A percentile compares a stretch with the other conserved stretches of the same genome.
Conservation (phyloP, 1,140 invertebrate species). For the Calosoma granatense region DNA sequence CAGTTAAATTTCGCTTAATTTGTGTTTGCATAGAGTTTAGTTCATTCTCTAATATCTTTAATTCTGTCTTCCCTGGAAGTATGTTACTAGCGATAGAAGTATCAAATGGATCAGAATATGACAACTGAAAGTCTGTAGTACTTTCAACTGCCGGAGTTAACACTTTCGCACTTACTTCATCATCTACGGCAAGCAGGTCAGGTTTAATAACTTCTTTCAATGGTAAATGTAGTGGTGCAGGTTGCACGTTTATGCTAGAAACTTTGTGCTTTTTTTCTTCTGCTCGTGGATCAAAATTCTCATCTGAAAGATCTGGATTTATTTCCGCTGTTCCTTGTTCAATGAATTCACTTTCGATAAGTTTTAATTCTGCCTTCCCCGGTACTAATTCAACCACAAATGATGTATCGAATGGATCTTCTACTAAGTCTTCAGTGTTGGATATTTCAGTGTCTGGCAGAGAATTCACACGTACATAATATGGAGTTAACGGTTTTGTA, state of each 20-base stretch:
- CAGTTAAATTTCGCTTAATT: slow-evolving; percentile 19
- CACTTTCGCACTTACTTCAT: slow-evolving; percentile 48
- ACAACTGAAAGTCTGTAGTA: slow-evolving; percentile 32
- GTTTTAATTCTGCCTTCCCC: slow-evolving; percentile 48
- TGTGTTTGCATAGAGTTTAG: slow-evolving; percentile 35
- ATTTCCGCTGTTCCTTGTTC: slow-evolving; percentile 32
- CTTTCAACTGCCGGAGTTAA: slow-evolving; percentile 40
- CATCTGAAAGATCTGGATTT: slow-evolving; percentile 42
- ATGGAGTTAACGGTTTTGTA: slow-evolving; percentile 67
- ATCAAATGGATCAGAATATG: slow-evolving; percentile 63
- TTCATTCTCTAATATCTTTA: slow-evolving; percentile 65
- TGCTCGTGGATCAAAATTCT: slow-evolving; percentile 46
- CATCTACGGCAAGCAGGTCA: slow-evolving; percentile 48
- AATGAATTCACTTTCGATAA: slow-evolving; percentile 47
- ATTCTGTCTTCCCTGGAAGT: slow-evolving; percentile 62
- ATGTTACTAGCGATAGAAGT: slow-evolving; percentile 67
- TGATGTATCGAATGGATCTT: slow-evolving; percentile 59
- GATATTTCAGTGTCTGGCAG: slow-evolving; percentile 38
- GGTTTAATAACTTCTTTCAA: slow-evolving; percentile 26
- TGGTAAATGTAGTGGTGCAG: slow-evolving; percentile 23
- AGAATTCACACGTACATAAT: slow-evolving; percentile 52
- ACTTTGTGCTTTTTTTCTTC: slow-evolving; percentile 22
- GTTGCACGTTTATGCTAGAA: slow-evolving; percentile 16
- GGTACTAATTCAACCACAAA: slow-evolving; percentile 43
- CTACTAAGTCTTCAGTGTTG: slow-evolving; percentile 28